These are phyloP conservation scores for Cyrtodaria siliqua DNA, from an alignment of 2,888 invertebrate species.

Conservation along the genomic window DNA sequence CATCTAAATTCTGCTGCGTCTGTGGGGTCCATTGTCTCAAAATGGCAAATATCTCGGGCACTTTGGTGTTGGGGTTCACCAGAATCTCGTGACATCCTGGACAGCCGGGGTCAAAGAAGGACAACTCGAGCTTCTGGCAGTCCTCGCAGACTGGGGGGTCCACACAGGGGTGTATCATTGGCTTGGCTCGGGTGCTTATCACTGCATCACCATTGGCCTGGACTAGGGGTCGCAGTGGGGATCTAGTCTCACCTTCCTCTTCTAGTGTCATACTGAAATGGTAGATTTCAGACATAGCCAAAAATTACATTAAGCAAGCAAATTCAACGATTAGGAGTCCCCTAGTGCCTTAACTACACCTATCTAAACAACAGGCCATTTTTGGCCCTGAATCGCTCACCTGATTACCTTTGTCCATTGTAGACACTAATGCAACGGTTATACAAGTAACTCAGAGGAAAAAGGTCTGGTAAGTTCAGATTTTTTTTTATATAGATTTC, in stretches of 20 bases:
- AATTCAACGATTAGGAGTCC: too few species aligned
- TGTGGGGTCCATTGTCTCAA: constrained; percentile 87
- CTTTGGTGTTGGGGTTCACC: constrained; percentile 80
- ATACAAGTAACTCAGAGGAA: too few species aligned
- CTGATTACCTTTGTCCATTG: too few species aligned
- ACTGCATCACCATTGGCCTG: constrained; percentile 44
- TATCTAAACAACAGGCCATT: too few species aligned
- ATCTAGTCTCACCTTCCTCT: constrained; percentile 54
- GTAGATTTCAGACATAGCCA: too few species aligned
- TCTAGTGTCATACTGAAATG: constrained; percentile 72
- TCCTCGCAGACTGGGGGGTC: constrained; percentile 86
- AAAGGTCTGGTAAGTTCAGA: too few species aligned
- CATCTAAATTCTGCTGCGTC: constrained; percentile 86
- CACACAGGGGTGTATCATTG: constrained; percentile 86
- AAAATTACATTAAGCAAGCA: too few species aligned
- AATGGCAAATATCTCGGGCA: constrained; percentile 87
- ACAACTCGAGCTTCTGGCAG: constrained; percentile 85
- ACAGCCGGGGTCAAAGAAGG: constrained; percentile 87
- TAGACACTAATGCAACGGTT: too few species aligned
- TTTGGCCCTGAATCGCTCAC: too few species aligned
- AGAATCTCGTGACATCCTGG: constrained; percentile 85
- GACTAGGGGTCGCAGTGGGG: constrained; percentile 31
- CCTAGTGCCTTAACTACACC: too few species aligned
- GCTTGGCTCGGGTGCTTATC: constrained; percentile 59
- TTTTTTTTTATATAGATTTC: too few species aligned